Evolutionary conservation across 2,797 vertebrate species (phyloP), one percentile per base, ranked within the genome.

Genomic region (Tragelaphus eurycerus): DNA sequence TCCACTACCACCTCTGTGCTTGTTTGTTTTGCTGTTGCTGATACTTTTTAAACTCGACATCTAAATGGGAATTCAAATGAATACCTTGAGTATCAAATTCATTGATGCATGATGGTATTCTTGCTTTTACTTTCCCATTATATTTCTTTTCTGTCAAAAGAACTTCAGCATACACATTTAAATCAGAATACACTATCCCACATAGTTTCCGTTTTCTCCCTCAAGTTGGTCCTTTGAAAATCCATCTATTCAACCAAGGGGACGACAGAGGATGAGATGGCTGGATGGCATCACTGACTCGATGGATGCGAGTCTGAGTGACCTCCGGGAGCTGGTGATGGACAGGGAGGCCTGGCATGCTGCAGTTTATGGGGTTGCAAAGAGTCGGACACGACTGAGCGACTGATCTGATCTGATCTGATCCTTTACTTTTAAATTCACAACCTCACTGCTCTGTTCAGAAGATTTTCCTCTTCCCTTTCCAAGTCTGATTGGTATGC

Each of bases 351-450:
- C 38, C 38, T 38, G 38, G 38, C 38, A 4, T 38, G 38, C 38
- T 38, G 38, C 4, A 4, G 38, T 38, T 38, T 4, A 38, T 38
- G 38, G 38, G 38, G 38, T 38, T 4, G 38, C 38, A 38, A 38
- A 38, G 38, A 38, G 38, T 4, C 3, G 38, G 38, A 38, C 38
- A 38, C 38, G 38, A 38, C 38, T 38, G 38, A 38, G 38, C 38
- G 38, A 38, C 38, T 38, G 38, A 38, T 38, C 38, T 38, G 38
- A 38, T 38, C 38, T 38, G 38, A 38, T 38, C 38, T 38, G 38
- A 38, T 38, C 38, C 38, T 38, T 38, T 38, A 79, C 71, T 88
- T 94, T 96, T 34, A 96, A 95, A 96, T 96, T 94, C 85, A 95
- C 38, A 96, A 79, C 15, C 11, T 92, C 27, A 25, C 50, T 78